Percentiles rank a stretch among this genome's conserved stretches.
Evolutionary conservation across 2,113 vertebrate genomes (phyloP).

Genomic region (Bubo bubo): DNA sequence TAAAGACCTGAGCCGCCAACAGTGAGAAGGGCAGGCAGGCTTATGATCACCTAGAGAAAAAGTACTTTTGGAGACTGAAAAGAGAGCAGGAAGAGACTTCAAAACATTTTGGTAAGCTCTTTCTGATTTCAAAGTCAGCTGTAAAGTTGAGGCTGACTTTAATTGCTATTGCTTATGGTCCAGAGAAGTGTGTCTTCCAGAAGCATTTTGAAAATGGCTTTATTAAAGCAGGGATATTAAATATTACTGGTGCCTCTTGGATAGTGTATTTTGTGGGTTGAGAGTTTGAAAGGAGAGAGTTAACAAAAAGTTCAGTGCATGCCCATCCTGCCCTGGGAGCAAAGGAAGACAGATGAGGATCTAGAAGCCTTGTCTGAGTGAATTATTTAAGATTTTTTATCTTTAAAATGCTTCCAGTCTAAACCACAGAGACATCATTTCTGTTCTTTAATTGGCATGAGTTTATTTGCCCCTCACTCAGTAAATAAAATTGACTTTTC

Average conservation of each 20-base stretch:
- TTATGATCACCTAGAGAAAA: neutral
- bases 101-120: neutral
- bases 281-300: neutral
- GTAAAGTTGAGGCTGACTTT: neutral
- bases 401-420: slow-evolving; percentile 59
- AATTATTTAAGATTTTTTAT: slow-evolving; percentile 47
- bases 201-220: neutral
- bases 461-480: slow-evolving; percentile 58
- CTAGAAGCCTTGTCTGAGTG: slow-evolving; percentile 23
- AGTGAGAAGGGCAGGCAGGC: neutral
- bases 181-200: neutral
- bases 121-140: neutral
- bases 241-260: neutral
- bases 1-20: neutral
- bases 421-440: slow-evolving; percentile 58
- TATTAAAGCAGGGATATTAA: neutral
- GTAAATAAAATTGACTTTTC: slow-evolving; percentile 58
- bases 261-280: neutral
- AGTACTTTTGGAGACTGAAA: neutral
- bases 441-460: slow-evolving; percentile 58
- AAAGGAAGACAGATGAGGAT: slow-evolving; percentile 9
- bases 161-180: neutral
- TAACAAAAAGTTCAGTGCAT: neutral
- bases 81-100: neutral
- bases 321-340: neutral